Base-by-base conservation (phyloP, 2,888 invertebrate genomes). In the Petrolisthes manimaculis region DNA sequence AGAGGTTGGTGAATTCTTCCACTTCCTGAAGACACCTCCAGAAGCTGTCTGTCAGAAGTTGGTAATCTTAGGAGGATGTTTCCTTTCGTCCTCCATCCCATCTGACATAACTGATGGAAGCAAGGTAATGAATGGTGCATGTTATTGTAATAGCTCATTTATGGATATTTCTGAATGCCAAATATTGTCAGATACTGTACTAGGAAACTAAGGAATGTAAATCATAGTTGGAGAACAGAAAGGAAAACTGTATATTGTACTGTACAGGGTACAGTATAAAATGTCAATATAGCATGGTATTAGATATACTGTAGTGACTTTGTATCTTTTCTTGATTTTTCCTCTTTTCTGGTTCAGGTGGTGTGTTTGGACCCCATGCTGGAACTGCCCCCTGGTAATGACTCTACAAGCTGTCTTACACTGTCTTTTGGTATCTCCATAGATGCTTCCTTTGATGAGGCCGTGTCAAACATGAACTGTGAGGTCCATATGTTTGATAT, bases 401-500 rank as follows among this genome's bases (percentile, higher is more conserved):
- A 80, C 55, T 51, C 84, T 12, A 37, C 18, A 4, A 21, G 37
- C 74, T 88, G 84, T 14, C 81, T 84, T 54, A 82, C 77, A 6
- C 84, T 84, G 18, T 88, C 84, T 75, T 88, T 88, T 53, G 84
- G 84, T 51, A 84, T 81, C 55, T 9, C 61, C 21, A 5, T 56
- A 4, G 88, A 88, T 54, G 4, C 69, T 9, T 74, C 88, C 51
- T 84, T 85, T 54, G 85, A 88, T 18, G 61, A 21, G 5, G 81
- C 79, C 54, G 54, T 82, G n/a, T 55, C 56, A 3, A 55, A 37
- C n/a, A 18, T 84, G 37, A 84, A 80, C 74, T 88, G 84, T n/a
- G 79, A 83, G 79, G 79, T 83, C 18, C 87, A 88, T 79, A 88
- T 83, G 79, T 83, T 88, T 54, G 83, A 88, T 21, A 5, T 79